Base-by-base conservation (phyloP, 2,888 invertebrate genomes). In the Candidula unifasciata region DNA sequence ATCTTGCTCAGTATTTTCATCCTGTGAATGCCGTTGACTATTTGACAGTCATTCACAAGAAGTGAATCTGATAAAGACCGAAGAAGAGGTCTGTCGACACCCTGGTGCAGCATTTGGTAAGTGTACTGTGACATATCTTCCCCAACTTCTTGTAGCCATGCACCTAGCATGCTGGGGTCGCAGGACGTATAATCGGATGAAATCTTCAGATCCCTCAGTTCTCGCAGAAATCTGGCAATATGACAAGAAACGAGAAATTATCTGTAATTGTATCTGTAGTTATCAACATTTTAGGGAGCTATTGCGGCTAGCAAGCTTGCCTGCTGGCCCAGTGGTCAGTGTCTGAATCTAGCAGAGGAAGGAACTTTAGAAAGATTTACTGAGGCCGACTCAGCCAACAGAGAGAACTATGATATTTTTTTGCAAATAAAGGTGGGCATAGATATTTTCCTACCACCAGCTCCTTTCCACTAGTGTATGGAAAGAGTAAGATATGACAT, bases 141-240 rank as follows among this genome's bases (percentile, higher is more conserved):
- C 1, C 97, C 97, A 85, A 99, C 96, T 71, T 95, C 95, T 92
- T 96, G 96, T 69, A 99, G 87, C 93, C 93, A 94, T 16, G 91
- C 90, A 82, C 92, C 90, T 35, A 99, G 95, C 93, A 97, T 97
- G n/a, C 97, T 96, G 10, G 96, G 96, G 93, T 99, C 99, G 91
- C 97, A 96, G 81, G 98, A 98, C 87, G 97, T 97, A 94, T 99
- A 99, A 93, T 99, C 98, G 24, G 99, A 97, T 96, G 98, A 97
- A 93, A 97, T 97, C 94, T 99, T 99, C 88, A 99, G 95, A 93
- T 96, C 97, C 93, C 97, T 96, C 88, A 99, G 95, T 94, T 99
- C 98, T 91, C 99, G 95, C 82, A 97, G 96, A 94, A 99, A 99
- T 93, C 97, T 93, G 87, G 5, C 84, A 16, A 68, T 64, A 52